Conservation (phyloP, 2,113 vertebrate genomes). For the Ochotona curzoniae region DNA sequence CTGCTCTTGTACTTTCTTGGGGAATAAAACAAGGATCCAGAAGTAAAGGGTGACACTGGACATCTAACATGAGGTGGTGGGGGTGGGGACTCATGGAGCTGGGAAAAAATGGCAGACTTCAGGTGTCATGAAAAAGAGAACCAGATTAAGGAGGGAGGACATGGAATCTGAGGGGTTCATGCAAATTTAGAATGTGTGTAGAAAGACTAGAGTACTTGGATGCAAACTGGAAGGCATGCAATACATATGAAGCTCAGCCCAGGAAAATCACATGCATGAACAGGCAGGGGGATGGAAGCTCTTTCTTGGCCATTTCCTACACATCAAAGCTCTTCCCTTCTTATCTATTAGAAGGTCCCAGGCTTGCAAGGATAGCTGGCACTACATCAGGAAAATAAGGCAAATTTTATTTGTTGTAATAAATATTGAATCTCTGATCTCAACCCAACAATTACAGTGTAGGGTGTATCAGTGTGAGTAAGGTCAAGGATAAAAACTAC, state of each 20-base stretch:
- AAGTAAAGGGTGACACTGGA: constrained; percentile 45
- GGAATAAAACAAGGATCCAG: constrained; percentile 55
- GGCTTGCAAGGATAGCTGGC: constrained; percentile 54
- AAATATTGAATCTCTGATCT: constrained; percentile 39
- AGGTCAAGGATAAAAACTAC: constrained; percentile 34
- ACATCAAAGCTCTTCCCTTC: constrained; percentile 68
- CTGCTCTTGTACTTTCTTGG: constrained; percentile 48
- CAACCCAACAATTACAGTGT: constrained; percentile 43
- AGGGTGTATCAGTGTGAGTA: neutral
- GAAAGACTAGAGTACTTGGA: constrained; percentile 61
- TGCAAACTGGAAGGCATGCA: constrained; percentile 77
- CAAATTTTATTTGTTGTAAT: constrained; percentile 1
- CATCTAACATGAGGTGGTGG: constrained; percentile 64
- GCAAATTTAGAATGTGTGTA: constrained; percentile 64
- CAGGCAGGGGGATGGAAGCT: constrained; percentile 66
- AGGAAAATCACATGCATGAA: constrained; percentile 78
- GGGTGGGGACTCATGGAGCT: constrained; percentile 47
- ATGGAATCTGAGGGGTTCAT: constrained; percentile 64
- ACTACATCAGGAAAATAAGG: constrained; percentile 59
- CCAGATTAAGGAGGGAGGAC: constrained; percentile 50
- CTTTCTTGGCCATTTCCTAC: constrained; percentile 78
- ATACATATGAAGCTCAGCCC: constrained; percentile 76
- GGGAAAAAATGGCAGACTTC: constrained; percentile 67
- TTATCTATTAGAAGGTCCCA: constrained; percentile 55
- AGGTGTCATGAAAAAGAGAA: constrained; percentile 58